Evolutionary conservation across 2,113 vertebrate genomes (phyloP).

Genomic region (Rhea pennata): DNA sequence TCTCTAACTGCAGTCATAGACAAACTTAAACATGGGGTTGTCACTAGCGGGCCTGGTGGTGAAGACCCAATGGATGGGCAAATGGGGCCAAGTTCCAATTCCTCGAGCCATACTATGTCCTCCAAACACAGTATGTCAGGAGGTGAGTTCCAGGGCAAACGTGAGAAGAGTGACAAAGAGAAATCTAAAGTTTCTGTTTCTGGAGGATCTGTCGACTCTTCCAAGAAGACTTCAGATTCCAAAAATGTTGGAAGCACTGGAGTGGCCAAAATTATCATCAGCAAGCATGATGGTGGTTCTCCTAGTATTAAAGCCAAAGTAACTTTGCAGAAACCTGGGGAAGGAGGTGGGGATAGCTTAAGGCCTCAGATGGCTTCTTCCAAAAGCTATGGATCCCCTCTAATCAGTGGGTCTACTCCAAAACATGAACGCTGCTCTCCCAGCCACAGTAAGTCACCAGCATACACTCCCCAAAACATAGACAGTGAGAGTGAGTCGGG

Average conservation of each 20-base stretch:
- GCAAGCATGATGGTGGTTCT: slow-evolving; percentile 96
- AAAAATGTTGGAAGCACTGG: slow-evolving; percentile 87
- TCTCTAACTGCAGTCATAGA: slow-evolving; percentile 97
- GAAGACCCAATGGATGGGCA: slow-evolving; percentile 91
- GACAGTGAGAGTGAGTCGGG: slow-evolving; percentile 98
- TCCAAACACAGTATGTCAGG: slow-evolving; percentile 90
- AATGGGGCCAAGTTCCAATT: slow-evolving; percentile 81
- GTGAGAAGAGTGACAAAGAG: slow-evolving; percentile 96
- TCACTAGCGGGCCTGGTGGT: slow-evolving; percentile 88
- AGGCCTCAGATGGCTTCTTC: slow-evolving; percentile 91
- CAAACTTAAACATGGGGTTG: slow-evolving; percentile 95
- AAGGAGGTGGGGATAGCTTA: slow-evolving; percentile 88
- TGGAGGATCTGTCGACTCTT: slow-evolving; percentile 83
- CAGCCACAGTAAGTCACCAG: slow-evolving; percentile 97
- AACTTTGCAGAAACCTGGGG: slow-evolving; percentile 92
- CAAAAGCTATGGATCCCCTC: slow-evolving; percentile 91
- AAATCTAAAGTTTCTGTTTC: slow-evolving; percentile 92
- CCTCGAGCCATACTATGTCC: slow-evolving; percentile 80
- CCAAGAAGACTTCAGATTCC: slow-evolving; percentile 90
- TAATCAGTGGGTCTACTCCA: slow-evolving; percentile 96
- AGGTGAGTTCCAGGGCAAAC: slow-evolving; percentile 88
- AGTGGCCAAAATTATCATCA: slow-evolving; percentile 98
- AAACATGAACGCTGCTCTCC: slow-evolving; percentile 97
- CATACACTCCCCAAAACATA: slow-evolving; percentile 92
- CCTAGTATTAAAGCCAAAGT: slow-evolving; percentile 98